These are phyloP conservation scores for Callorhinus ursinus DNA, from an alignment of 2,113 vertebrate genomes.

Conservation along the genomic window DNA sequence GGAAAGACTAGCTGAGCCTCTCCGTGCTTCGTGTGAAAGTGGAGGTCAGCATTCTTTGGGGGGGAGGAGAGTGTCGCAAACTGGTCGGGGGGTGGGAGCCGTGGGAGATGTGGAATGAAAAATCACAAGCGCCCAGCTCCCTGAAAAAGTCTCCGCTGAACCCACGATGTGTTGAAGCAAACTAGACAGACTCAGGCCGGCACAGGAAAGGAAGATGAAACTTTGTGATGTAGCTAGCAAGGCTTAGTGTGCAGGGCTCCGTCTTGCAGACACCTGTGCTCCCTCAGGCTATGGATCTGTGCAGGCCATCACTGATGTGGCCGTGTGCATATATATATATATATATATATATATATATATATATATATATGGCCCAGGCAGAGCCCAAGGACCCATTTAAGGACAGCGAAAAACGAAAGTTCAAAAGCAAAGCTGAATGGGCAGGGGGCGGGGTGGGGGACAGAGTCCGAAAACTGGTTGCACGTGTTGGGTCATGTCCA, in stretches of 20 bases:
- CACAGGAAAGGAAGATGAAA: background rate
- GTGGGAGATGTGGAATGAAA: background rate
- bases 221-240: background rate
- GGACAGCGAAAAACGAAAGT: background rate
- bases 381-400: background rate
- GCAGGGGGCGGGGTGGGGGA: background rate
- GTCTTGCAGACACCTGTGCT: background rate
- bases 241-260: background rate
- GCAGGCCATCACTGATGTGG: background rate
- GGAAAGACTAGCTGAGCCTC: slow-evolving; percentile 41
- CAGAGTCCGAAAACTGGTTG: background rate
- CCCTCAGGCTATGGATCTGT: background rate
- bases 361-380: too few relatives aligned
- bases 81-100: background rate
- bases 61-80: background rate
- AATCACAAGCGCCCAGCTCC: background rate
- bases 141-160: background rate
- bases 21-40: background rate
- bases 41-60: slow-evolving; percentile 8
- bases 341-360: too few relatives aligned
- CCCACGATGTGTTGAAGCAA: background rate
- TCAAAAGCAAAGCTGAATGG: background rate
- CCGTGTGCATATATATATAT: background rate
- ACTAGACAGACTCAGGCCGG: background rate
- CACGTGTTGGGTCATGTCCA: background rate